Evolutionary conservation across 2,888 invertebrate species (phyloP).

Genomic region (Diaphora mendica): DNA sequence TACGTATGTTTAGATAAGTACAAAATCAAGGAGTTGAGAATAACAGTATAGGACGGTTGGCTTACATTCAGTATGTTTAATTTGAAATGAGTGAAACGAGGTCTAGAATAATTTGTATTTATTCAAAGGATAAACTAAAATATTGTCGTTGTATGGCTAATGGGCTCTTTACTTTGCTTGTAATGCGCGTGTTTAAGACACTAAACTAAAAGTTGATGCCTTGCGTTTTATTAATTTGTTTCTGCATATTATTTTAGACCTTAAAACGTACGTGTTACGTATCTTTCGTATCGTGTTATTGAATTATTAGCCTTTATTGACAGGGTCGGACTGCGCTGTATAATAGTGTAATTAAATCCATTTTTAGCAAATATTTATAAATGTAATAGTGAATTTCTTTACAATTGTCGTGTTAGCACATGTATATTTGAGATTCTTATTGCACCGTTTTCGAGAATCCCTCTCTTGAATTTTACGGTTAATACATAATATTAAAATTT

Average conservation of each 20-base stretch:
- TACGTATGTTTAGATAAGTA: background rate
- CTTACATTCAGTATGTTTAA: background rate
- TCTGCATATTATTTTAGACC: slow-evolving; percentile 43
- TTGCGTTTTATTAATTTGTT: slow-evolving; percentile 50
- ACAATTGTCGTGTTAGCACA: slow-evolving; percentile 76
- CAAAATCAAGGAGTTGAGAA: background rate
- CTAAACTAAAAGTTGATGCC: slow-evolving; percentile 57
- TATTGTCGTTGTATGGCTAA: slow-evolving; percentile 21
- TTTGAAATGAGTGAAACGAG: background rate
- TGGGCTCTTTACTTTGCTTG: slow-evolving; percentile 34
- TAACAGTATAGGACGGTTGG: no score
- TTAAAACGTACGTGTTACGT: slow-evolving; percentile 42
- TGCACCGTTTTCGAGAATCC: slow-evolving; percentile 74
- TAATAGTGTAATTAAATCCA: slow-evolving; percentile 77
- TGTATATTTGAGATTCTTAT: slow-evolving; percentile 70
- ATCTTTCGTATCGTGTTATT: slow-evolving; percentile 50
- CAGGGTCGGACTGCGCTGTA: slow-evolving; percentile 82
- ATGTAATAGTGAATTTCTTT: slow-evolving; percentile 77
- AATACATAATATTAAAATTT: slow-evolving; percentile 55
- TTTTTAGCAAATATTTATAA: slow-evolving; percentile 78
- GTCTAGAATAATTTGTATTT: background rate
- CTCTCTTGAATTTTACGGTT: slow-evolving; percentile 64
- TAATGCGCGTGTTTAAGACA: slow-evolving; percentile 41
- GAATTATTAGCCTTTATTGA: slow-evolving; percentile 80
- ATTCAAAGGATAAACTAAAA: slow-evolving; percentile 7